These are phyloP conservation scores for Zygogramma bicolorata DNA, from an alignment of 2,888 invertebrate species.

Conservation along the genomic window DNA sequence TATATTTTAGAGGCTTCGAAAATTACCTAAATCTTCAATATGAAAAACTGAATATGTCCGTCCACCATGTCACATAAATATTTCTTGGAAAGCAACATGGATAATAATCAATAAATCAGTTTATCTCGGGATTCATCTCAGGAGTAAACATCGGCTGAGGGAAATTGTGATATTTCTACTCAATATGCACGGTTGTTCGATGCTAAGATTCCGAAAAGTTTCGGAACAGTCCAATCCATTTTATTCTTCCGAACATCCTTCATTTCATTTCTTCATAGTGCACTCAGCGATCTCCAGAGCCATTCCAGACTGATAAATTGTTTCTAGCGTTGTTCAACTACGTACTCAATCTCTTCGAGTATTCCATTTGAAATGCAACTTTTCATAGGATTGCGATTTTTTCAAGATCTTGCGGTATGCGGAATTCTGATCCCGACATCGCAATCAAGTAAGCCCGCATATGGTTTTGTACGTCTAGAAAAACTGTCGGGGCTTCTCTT, in stretches of 20 bases:
- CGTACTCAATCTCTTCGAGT: not conserved
- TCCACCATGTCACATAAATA: too few relatives aligned
- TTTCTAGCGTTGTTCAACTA: not conserved
- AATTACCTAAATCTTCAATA: too few relatives aligned
- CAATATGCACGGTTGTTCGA: not conserved
- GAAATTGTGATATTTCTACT: too few relatives aligned
- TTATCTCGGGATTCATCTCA: too few relatives aligned
- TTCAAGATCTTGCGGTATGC: not conserved
- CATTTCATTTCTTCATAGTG: not conserved
- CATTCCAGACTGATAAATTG: not conserved
- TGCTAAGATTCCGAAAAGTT: not conserved
- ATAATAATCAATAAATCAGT: too few relatives aligned
- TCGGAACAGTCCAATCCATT: not conserved
- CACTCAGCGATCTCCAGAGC: not conserved
- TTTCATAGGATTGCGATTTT: not conserved
- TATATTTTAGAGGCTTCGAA: too few relatives aligned
- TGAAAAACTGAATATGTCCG: too few relatives aligned
- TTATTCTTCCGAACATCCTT: not conserved
- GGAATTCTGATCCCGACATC: not conserved
- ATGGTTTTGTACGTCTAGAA: not conserved
- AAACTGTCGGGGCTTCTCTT: not conserved
- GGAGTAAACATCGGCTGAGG: too few relatives aligned
- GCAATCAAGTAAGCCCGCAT: not conserved
- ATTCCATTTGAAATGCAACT: not conserved
- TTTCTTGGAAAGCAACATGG: too few relatives aligned